phyloP scores from a whole-genome alignment of 2,888 invertebrate genomes.

The Tupiocoris notatus region DNA sequence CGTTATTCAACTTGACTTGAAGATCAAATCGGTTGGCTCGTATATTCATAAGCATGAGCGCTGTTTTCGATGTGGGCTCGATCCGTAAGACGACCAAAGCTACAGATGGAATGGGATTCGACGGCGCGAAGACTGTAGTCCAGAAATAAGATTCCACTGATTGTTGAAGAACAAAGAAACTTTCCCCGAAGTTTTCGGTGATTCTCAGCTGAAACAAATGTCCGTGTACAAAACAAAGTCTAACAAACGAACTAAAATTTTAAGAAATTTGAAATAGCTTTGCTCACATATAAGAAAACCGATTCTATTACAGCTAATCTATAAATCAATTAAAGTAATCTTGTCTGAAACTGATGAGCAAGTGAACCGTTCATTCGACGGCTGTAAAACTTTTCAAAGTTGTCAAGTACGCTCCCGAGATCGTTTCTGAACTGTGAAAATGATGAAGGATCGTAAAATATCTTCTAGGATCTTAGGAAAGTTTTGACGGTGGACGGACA shows the following conservation, averaged over 20 bases:
- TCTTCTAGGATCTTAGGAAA: too few relatives aligned
- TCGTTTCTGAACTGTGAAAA: too few relatives aligned
- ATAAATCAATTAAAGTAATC: too few relatives aligned
- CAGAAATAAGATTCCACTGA: conserved; percentile 78
- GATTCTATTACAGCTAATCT: too few relatives aligned
- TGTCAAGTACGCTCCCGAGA: too few relatives aligned
- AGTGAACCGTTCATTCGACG: too few relatives aligned
- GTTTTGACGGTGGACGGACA: too few relatives aligned
- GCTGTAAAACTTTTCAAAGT: too few relatives aligned
- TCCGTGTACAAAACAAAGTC: background rate
- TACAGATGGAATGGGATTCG: conserved; percentile 21
- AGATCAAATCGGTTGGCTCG: conserved; percentile 51
- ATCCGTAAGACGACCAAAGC: conserved; percentile 44
- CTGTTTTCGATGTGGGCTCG: conserved; percentile 34
- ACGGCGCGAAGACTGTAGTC: conserved; percentile 53
- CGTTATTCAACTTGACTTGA: conserved; percentile 62
- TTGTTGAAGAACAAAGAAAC: conserved; percentile 68
- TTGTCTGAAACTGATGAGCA: too few relatives aligned
- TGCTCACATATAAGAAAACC: too few relatives aligned
- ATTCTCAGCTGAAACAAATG: conserved; percentile 69
- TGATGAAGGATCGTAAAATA: too few relatives aligned
- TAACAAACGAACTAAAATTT: background rate
- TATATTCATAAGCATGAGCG: conserved; percentile 32
- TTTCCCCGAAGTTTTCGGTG: conserved; percentile 71
- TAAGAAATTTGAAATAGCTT: too few relatives aligned